phyloP scores from a whole-genome alignment of 2,113 vertebrate genomes.

The Neogobius melanostomus region DNA sequence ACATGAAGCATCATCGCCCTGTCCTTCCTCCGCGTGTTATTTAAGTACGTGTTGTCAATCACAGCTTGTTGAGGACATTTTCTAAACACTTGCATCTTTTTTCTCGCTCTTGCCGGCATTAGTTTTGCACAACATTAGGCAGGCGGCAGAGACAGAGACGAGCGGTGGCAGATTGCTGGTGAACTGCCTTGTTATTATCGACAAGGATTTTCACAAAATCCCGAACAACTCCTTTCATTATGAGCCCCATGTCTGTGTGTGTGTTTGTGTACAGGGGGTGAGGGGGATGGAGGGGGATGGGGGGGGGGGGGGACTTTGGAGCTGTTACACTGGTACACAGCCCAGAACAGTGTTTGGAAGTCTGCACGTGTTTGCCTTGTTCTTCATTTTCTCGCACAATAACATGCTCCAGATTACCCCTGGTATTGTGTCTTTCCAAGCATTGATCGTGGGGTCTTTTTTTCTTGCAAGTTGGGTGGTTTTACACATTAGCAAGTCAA shows the following conservation, averaged over 20 bases:
- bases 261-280: neutral
- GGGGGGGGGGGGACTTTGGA: neutral
- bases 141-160: neutral
- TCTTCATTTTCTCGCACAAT: neutral
- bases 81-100: neutral
- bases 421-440: neutral
- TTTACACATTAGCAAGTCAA: neutral
- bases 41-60: neutral
- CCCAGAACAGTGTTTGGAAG: neutral
- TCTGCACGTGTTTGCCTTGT: neutral
- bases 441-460: neutral
- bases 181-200: neutral
- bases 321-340: neutral
- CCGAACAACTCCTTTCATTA: neutral
- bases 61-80: neutral
- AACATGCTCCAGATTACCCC: neutral
- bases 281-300: neutral
- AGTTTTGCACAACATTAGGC: neutral
- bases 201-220: slow-evolving; percentile 6
- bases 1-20: neutral
- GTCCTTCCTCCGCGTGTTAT: neutral
- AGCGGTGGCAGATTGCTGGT: neutral
- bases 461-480: neutral
- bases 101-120: neutral
- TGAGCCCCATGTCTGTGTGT: neutral